Evolutionary conservation across 2,888 invertebrate genomes (phyloP), one percentile per base, ranked within the genome.

Genomic region (Nesidiocoris tenuis): DNA sequence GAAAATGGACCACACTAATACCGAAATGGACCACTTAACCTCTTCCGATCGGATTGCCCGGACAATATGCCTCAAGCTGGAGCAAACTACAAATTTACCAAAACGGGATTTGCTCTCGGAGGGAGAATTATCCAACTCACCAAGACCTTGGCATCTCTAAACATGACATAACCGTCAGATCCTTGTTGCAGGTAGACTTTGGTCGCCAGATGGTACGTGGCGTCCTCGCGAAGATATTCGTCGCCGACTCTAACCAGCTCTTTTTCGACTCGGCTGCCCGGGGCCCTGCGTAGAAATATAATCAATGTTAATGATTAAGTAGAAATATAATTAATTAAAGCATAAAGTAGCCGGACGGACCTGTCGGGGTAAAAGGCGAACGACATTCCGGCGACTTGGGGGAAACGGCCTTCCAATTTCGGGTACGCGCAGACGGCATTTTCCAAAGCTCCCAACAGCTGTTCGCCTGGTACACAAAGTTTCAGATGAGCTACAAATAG

Each of bases 391-490:
- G 94, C 90, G 55, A 93, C 90, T 86, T 95, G 95, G 0, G 94
- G 94, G 83, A 96, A 96, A 79, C 95, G 84, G 0, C 95, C 95
- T 83, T 95, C 95, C 22, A 95, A 84, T 81, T 91, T 92, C 0
- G 96, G 96, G 83, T 93, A 95, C 82, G 91, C 90, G 78, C 89
- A 89, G 23, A 96, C 95, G 0, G 92, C 88, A 82, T 96, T 96
- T 84, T 96, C 96, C 74, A 96, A 82, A 0, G 90, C 90, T 75
- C 88, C 86, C 79, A 93, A 83, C 18, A 95, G 82, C 77, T 88
- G 87, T 61, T 87, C 84, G 0, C 95, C 89, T 88, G 80, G 74
- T 81, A 80, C 77, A 63, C 76, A 18, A n/a, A n/a, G n/a, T n/a
- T n/a, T n/a, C n/a, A n/a, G n/a, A n/a, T n/a, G n/a, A n/a, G n/a